Base-by-base conservation (phyloP, 2,888 invertebrate species). In the Pycnomerus fuliginosus region DNA sequence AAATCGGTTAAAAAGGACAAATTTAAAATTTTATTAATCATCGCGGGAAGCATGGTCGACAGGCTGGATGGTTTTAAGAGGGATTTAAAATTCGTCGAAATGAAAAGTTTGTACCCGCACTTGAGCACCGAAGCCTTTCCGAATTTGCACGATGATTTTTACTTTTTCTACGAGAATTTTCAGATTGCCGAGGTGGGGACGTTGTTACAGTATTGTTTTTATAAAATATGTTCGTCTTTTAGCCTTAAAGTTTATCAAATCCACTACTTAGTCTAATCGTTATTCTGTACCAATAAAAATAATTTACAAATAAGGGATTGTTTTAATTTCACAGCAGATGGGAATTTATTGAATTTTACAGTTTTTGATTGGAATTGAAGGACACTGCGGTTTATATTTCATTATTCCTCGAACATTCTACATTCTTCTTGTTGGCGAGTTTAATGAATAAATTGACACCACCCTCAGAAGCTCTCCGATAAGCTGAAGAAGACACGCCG, bases 391-490 rank as follows among this genome's bases (percentile, higher is more conserved):
- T 7, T 36, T 43, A 43, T 1, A 43, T 31, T 25, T 43, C 37
- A 25, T 43, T 43, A 43, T 43, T 43, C 15, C 37, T 42, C 24
- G n/a, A n/a, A n/a, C n/a, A n/a, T n/a, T 42, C 42, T 1, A 35
- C 42, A 3, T 33, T 34, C 16, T 41, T 41, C 23, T 42, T 42
- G n/a, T 16, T 42, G 2, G 42, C 42, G 2, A 42, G 20, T 29
- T 65, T 79, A 76, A 78, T 78, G 61, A 81, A 81, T 22, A 84
- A 80, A 45, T 87, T 87, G 7, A 88, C 87, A 2, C 90, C 90
- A 15, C 89, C 88, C 65, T 90, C 90, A 1, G 89, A 89, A 14
- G 90, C 90, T 22, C 90, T 80, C 14, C 90, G 81, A 58, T 80
- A 79, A n/a, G 77, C 74, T 17, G 79, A 76, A 41, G 79, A 76